Evolutionary conservation across 1,140 invertebrate species (phyloP).

Genomic region (Coelopa frigida): DNA sequence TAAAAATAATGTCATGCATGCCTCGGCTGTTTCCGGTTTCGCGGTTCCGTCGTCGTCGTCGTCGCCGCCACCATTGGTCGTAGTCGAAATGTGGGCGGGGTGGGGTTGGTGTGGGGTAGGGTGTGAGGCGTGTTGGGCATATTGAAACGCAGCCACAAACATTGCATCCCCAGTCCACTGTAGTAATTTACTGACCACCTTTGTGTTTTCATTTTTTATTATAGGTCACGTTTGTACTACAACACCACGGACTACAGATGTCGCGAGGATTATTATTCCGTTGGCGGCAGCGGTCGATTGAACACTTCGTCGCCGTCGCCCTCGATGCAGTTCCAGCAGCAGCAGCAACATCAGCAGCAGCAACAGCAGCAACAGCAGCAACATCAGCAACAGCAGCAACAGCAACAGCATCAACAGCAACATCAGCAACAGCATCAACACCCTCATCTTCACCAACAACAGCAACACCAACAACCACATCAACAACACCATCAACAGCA

Average conservation of each 20-base stretch:
- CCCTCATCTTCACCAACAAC: conserved; percentile 12
- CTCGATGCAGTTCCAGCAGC: conserved; percentile 12
- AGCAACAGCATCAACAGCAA: conserved; percentile 15
- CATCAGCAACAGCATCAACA: conserved; percentile 23
- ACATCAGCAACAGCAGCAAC: conserved; percentile 20
- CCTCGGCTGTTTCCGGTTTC: too few species aligned
- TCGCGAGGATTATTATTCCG: conserved; percentile 35
- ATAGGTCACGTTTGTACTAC: conserved; percentile 36
- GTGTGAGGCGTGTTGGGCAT: too few species aligned
- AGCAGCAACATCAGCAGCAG: conserved; percentile 12
- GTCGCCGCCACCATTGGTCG: too few species aligned
- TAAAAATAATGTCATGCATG: too few species aligned
- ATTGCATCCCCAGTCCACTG: too few species aligned
- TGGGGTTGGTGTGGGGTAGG: too few species aligned
- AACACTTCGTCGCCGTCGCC: conserved; percentile 11
- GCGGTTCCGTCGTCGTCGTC: too few species aligned
- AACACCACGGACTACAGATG: conserved; percentile 36
- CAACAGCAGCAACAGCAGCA: conserved; percentile 19
- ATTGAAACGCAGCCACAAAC: too few species aligned
- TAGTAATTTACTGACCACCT: conserved; percentile 1
- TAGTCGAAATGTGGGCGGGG: too few species aligned
- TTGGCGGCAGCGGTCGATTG: conserved; percentile 14
- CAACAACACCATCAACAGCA: conserved; percentile 20
- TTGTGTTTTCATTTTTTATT: conserved; percentile 3
- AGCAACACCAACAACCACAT: conserved; percentile 21